phyloP scores from a whole-genome alignment of 2,113 vertebrate species.

The Microcebus ravelobensis region DNA sequence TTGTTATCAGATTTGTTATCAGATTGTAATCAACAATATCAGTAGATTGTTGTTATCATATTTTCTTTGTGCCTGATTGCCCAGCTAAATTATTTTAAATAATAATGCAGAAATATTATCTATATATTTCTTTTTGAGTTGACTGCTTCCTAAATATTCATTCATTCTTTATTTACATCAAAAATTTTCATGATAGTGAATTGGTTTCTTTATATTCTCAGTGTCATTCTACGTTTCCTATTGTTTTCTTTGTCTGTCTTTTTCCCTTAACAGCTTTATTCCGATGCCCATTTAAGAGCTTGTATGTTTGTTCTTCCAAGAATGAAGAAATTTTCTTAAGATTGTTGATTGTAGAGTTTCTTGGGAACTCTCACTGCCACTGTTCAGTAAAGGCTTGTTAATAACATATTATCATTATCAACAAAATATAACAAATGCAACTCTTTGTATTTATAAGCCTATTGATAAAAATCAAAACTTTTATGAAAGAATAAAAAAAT shows the following conservation, averaged over 20 bases:
- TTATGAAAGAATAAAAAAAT: slow-evolving; percentile 16
- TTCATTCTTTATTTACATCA: background rate
- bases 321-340: background rate
- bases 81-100: background rate
- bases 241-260: background rate
- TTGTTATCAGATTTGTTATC: background rate
- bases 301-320: background rate
- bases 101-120: background rate
- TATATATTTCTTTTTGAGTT: slow-evolving; percentile 9
- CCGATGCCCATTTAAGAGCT: background rate
- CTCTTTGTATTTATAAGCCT: background rate
- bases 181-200: background rate
- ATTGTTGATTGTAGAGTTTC: background rate
- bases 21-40: background rate
- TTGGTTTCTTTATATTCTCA: background rate
- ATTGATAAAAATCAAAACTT: background rate
- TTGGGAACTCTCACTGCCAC: background rate
- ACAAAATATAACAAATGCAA: background rate
- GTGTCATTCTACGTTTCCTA: background rate
- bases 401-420: background rate
- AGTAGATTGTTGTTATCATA: background rate
- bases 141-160: background rate
- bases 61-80: background rate
- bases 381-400: background rate
- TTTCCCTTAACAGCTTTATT: background rate